Conservation (phyloP, 1,140 invertebrate species). For the Fopius arisanus region DNA sequence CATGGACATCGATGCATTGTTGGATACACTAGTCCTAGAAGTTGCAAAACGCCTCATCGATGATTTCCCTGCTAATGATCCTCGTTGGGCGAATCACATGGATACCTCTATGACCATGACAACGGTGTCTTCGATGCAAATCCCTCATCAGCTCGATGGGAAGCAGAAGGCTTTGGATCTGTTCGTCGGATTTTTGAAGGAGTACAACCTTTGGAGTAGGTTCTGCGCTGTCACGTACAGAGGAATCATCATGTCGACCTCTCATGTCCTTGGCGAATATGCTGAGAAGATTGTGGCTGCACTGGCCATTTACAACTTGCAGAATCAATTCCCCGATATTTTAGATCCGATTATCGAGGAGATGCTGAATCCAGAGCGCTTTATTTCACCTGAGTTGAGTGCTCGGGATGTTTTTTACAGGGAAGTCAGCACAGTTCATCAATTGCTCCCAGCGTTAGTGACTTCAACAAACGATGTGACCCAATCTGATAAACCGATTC, state of each 20-base stretch:
- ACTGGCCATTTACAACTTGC: conserved; percentile 72
- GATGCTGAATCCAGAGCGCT: conserved; percentile 61
- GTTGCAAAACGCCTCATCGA: conserved; percentile 84
- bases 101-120: conserved; percentile 53
- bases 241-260: conserved; percentile 71
- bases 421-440: conserved; percentile 69
- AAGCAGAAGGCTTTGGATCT: conserved; percentile 83
- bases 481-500: conserved; percentile 65
- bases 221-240: conserved; percentile 68
- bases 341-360: conserved; percentile 69
- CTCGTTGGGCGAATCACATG: conserved; percentile 73
- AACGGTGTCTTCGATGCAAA: conserved; percentile 75
- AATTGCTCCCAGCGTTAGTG: conserved; percentile 66
- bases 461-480: conserved; percentile 65
- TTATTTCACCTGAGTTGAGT: conserved; percentile 67
- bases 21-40: conserved; percentile 75
- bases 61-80: conserved; percentile 88
- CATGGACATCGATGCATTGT: conserved; percentile 67
- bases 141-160: conserved; percentile 82
- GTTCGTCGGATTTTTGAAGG: conserved; percentile 80
- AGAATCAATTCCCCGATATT: conserved; percentile 68
- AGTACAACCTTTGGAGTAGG: conserved; percentile 76
- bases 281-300: conserved; percentile 80
- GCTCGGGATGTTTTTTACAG: conserved; percentile 78
- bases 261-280: conserved; percentile 74